Conservation (phyloP, 2,797 vertebrate genomes). For the Platyrinchus mystaceus region DNA sequence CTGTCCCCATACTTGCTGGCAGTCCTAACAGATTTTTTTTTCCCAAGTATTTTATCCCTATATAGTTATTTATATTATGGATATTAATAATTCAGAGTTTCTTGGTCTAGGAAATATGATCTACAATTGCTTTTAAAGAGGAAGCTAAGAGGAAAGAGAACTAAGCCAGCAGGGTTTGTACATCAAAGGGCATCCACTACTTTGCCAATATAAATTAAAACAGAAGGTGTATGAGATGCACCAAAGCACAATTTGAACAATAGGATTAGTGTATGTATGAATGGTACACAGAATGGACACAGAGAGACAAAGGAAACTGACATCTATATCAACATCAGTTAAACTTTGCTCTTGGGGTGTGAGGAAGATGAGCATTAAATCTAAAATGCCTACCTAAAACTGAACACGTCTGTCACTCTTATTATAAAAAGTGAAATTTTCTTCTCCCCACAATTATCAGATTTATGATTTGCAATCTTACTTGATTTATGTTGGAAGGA, state of each 20-base stretch:
- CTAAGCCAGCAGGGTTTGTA: neutral
- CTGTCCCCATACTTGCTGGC: neutral
- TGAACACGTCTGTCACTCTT: neutral
- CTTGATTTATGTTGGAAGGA: neutral
- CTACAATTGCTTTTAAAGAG: neutral
- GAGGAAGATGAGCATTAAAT: neutral
- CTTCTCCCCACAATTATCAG: neutral
- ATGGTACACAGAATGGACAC: neutral
- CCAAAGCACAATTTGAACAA: neutral
- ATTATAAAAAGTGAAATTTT: neutral
- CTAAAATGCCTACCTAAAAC: neutral
- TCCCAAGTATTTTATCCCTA: neutral
- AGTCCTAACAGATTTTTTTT: neutral
- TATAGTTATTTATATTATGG: neutral
- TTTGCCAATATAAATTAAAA: neutral
- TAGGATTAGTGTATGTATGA: neutral
- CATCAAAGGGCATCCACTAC: neutral
- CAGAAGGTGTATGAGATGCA: neutral
- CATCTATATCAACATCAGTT: neutral
- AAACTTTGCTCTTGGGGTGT: neutral
- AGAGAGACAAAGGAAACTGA: neutral
- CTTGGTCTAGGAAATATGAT: neutral
- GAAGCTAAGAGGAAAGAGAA: neutral
- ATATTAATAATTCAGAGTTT: neutral
- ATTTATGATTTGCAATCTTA: neutral